Evolutionary conservation across 2,113 vertebrate species (phyloP), one percentile per base, ranked within the genome.

Genomic region (Rhipidura dahli): DNA sequence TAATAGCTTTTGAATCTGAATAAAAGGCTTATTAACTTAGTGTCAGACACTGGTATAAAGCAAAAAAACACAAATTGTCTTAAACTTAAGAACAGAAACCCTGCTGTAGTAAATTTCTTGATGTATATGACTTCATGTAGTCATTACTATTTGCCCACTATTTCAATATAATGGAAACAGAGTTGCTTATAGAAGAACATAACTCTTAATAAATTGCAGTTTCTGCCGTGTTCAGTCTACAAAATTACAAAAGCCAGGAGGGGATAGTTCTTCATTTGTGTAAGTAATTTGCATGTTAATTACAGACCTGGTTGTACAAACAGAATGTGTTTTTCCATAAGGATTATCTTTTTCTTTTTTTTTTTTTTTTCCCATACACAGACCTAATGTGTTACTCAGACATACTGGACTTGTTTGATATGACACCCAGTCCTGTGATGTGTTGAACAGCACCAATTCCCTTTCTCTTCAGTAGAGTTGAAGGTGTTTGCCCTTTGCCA

Each of bases 1-100:
- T 92, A 91, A 79, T 93, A 79, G 88, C 88, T 96, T 97, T 96
- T 96, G 96, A 96, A 94, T 93, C 89, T 72, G 91, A 76, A 78
- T 92, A 85, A 96, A 93, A 93, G 92, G 56, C 70, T 92, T 71
- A 61, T 93, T 97, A 85, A 69, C 45, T 63, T 91, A 33, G 81
- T 86, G 78, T 94, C 65, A 85, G 84, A 49, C 39, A 27, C 69
- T n/a, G 60, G 59, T 81, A n/a, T 89, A 94, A 87, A 95, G 77
- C 63, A 85, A 76, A 60, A 70, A 56, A 85, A 3, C 63, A 60
- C 59, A 39, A 71, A 69, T 39, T 60, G 20, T 91, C 87, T 82
- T 76, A 80, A 86, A 73, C 53, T 78, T 66, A 37, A 1, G 13
- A 82, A 22, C 63, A 79, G 90, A 90, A 95, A 50, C 39, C 47